These are phyloP conservation scores for Gymnoscopelus microlampas DNA, from an alignment of 2,797 vertebrate species.

Conservation along the genomic window DNA sequence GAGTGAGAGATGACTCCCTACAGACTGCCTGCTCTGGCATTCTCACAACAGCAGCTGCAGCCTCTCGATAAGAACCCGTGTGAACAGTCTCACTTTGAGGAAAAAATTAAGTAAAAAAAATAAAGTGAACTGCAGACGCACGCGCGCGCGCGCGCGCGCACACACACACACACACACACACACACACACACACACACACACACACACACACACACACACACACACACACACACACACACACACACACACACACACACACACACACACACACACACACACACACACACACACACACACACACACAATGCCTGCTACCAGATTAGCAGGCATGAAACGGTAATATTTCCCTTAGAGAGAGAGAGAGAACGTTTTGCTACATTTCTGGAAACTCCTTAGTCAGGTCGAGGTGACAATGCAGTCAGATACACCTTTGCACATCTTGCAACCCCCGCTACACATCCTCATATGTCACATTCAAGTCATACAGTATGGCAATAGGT, in stretches of 20 bases:
- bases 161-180: constrained; percentile 5
- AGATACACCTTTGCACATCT: constrained; percentile 16
- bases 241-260: constrained; percentile 14
- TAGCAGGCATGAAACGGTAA: constrained; percentile 56
- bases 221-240: constrained; percentile 9
- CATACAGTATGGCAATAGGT: not conserved
- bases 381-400: constrained; percentile 35
- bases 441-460: not conserved
- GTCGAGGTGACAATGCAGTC: constrained; percentile 2
- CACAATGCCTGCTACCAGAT: constrained; percentile 44
- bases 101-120: constrained; percentile 66
- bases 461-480: constrained; percentile 7
- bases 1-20: constrained; percentile 38
- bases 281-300: constrained; percentile 35
- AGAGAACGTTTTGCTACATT: constrained; percentile 26
- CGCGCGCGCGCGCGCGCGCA: constrained; percentile 23
- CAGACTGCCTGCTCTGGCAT: constrained; percentile 35
- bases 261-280: constrained; percentile 8
- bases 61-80: constrained; percentile 75
- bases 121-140: not conserved
- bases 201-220: constrained; percentile 17
- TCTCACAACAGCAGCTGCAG: constrained; percentile 74
- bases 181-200: constrained; percentile 30
- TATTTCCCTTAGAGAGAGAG: constrained; percentile 37
- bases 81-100: constrained; percentile 68